These are phyloP conservation scores for Saguinus midas DNA, from an alignment of 2,113 vertebrate species.

Conservation along the genomic window DNA sequence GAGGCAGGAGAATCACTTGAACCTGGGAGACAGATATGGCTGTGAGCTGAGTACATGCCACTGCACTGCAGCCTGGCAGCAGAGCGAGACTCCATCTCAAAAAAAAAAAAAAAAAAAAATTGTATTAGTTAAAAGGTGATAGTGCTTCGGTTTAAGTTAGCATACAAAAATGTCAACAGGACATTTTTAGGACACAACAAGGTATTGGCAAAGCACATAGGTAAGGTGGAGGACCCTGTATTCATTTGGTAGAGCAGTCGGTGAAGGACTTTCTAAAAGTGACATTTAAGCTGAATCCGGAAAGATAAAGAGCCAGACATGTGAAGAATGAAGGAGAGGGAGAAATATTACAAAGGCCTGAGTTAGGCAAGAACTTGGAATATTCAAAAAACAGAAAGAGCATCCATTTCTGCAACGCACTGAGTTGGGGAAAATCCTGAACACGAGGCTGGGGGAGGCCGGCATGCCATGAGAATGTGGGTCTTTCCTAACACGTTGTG, in stretches of 20 bases:
- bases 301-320: conserved; percentile 22
- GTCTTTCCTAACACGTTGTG: background rate
- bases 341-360: background rate
- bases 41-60: too few species aligned
- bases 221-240: background rate
- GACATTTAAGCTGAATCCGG: conserved; percentile 17
- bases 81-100: too few species aligned
- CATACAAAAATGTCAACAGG: background rate
- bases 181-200: background rate
- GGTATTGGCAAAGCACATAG: background rate
- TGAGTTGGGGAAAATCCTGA: background rate
- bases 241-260: background rate
- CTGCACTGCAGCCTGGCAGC: too few species aligned
- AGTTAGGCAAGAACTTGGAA: background rate
- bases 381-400: background rate
- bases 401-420: background rate
- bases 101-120: too few species aligned
- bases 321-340: background rate
- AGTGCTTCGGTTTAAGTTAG: background rate
- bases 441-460: rapidly evolving
- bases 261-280: background rate
- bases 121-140: background rate
- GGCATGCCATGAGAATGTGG: background rate
- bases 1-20: too few species aligned
- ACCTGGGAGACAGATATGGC: too few species aligned